A percentile compares a stretch with the other conserved stretches of the same genome.
Evolutionary conservation across 2,888 invertebrate species (phyloP).

Genomic region (Drosophila flavopinicola): DNA sequence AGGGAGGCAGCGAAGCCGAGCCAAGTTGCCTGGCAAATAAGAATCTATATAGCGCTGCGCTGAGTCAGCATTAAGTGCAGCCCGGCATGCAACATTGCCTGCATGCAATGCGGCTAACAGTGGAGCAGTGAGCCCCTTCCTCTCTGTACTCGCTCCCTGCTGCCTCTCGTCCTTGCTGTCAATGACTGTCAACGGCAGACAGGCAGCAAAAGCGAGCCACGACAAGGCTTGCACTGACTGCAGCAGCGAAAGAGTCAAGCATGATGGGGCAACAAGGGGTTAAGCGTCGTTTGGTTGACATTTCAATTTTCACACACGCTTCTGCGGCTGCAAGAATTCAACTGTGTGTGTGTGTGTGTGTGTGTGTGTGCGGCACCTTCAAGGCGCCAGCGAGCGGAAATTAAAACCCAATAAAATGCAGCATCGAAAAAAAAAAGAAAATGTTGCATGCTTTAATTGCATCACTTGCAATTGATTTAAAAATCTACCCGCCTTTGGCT

Average conservation of each 20-base stretch:
- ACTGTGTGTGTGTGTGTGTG: slow-evolving; percentile 24
- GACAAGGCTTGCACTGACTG: slow-evolving; percentile 46
- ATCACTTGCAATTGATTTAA: slow-evolving; percentile 50
- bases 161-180: slow-evolving; percentile 49
- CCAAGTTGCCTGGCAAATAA: slow-evolving; percentile 61
- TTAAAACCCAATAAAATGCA: slow-evolving; percentile 69
- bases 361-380: slow-evolving; percentile 30
- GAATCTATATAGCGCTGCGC: slow-evolving; percentile 58
- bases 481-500: slow-evolving; percentile 33
- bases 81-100: slow-evolving; percentile 70
- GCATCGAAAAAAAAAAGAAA: neutral
- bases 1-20: slow-evolving; percentile 9
- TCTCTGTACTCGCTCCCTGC: neutral
- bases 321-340: slow-evolving; percentile 48
- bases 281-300: slow-evolving; percentile 33
- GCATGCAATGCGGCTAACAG: slow-evolving; percentile 53
- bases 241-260: slow-evolving; percentile 14
- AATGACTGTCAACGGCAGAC: slow-evolving; percentile 73
- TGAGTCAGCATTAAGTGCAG: slow-evolving; percentile 75
- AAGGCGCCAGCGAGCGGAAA: slow-evolving; percentile 62
- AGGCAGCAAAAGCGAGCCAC: slow-evolving; percentile 63
- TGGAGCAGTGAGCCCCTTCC: neutral
- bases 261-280: neutral
- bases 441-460: slow-evolving; percentile 32
- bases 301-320: slow-evolving; percentile 70